These are phyloP conservation scores for Liasis olivaceus DNA, from an alignment of 2,797 vertebrate species.

Conservation along the genomic window DNA sequence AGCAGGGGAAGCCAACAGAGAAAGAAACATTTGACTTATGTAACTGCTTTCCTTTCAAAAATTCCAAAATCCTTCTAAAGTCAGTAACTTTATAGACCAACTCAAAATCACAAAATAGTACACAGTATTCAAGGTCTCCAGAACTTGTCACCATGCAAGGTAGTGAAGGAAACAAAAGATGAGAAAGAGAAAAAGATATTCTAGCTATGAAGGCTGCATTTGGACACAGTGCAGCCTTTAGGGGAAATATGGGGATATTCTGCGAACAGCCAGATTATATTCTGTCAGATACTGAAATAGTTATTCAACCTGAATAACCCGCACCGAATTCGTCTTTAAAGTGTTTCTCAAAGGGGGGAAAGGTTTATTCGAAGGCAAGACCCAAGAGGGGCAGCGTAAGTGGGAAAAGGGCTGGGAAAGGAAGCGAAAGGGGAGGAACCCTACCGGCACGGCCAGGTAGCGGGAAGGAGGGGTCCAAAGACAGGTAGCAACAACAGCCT, in stretches of 20 bases:
- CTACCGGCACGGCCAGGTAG: not conserved
- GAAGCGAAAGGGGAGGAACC: no score
- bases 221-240: not conserved
- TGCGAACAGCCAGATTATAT: not conserved
- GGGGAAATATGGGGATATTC: not conserved
- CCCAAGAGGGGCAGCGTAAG: no score
- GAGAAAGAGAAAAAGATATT: not conserved
- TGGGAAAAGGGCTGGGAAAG: no score
- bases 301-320: not conserved
- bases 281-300: not conserved
- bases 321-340: not conserved
- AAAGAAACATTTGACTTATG: not conserved
- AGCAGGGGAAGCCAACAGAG: not conserved
- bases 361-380: not conserved
- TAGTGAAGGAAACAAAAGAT: not conserved
- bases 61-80: not conserved
- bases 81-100: not conserved
- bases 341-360: not conserved
- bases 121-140: not conserved
- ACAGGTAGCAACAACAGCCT: not conserved
- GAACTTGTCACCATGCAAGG: not conserved
- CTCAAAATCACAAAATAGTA: not conserved
- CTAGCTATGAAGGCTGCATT: not conserved
- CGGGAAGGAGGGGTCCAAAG: not conserved
- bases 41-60: not conserved